Percentiles rank a stretch among this genome's conserved stretches.
These are phyloP conservation scores for Morone saxatilis DNA, from an alignment of 2,113 vertebrate species.

Conservation along the genomic window DNA sequence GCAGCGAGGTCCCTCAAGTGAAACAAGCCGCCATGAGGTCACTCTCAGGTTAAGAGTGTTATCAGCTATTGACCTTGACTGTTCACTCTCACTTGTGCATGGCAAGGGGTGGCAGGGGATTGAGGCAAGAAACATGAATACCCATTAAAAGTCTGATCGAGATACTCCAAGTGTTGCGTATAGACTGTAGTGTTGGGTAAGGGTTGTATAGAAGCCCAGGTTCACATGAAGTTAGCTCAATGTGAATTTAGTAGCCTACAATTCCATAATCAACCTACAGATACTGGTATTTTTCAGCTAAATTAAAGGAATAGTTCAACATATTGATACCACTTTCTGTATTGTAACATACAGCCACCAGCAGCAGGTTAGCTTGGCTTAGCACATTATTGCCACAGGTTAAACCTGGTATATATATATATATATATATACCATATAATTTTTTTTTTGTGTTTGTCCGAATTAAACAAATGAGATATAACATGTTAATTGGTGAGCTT, in stretches of 20 bases:
- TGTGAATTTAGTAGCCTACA: background rate
- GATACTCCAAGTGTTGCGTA: background rate
- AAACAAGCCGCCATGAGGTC: conserved; percentile 66
- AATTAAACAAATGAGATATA: background rate
- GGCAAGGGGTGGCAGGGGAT: conserved; percentile 41
- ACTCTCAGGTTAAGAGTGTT: conserved; percentile 73
- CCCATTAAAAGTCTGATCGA: conserved; percentile 29
- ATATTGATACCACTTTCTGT: too few species aligned
- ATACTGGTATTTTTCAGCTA: background rate
- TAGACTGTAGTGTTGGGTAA: background rate
- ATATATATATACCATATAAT: too few species aligned
- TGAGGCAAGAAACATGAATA: conserved; percentile 20
- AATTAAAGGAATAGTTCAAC: too few species aligned
- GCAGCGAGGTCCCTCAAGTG: conserved; percentile 69
- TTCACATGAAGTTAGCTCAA: background rate
- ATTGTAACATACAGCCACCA: too few species aligned
- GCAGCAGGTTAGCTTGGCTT: too few species aligned
- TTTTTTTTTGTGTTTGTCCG: background rate
- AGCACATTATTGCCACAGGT: too few species aligned
- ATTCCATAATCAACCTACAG: background rate
- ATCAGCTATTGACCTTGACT: conserved; percentile 80
- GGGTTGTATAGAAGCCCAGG: background rate
- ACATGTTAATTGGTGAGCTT: background rate
- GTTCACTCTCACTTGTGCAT: conserved; percentile 49
- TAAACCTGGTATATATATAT: too few species aligned